Evolutionary conservation across 2,113 vertebrate species (phyloP), one percentile per base, ranked within the genome.

Genomic region (Lethenteron camtschaticum): DNA sequence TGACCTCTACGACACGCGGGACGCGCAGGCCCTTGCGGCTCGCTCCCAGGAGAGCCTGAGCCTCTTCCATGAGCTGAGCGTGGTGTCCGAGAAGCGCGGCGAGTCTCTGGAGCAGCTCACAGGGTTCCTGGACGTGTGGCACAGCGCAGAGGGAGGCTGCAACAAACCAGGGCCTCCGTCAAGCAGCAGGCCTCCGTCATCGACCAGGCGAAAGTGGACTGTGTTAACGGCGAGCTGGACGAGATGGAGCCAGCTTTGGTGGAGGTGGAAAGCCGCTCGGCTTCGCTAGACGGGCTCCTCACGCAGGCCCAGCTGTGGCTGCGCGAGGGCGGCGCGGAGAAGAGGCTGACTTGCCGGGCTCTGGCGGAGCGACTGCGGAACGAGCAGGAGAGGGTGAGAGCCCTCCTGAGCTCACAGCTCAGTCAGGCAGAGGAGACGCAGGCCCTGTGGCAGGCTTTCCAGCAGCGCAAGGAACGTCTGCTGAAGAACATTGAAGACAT

Each of bases 231-330:
- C 71, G 79, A 85, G 55, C 77, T 95, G 1, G 75, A 3, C 2
- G 76, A 74, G 2, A 77, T 81, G 55, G 76, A 84, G 10, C 79
- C 76, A 66, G 81, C 85, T 1, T 75, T 86, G 57, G 83, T 82
- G 18, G 78, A 74, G 1, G 70, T 96, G 58, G 87, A 90, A 73
- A 80, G 84, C 1, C 71, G 80, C 66, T 87, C 89, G 1, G 71
- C 84, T 2, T 71, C 76, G 57, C 78, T 96, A 9, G 94, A 99
- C 20, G 77, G 83, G 14, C 63, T 78, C 66, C 82, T 96, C 56
- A 78, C 80, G 75, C 91, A 91, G 78, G 89, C 90, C 6, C 90
- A 88, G 1, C 85, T 87, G 71, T 83, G 88, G 57, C 79, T 96
- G 68, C 82, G 77, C 12, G 77, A 79, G 24, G 69, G 73, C 16